A percentile compares a stretch with the other conserved stretches of the same genome.
These are phyloP conservation scores for Andrena chrysosceles DNA, from an alignment of 2,888 invertebrate genomes.

Conservation along the genomic window DNA sequence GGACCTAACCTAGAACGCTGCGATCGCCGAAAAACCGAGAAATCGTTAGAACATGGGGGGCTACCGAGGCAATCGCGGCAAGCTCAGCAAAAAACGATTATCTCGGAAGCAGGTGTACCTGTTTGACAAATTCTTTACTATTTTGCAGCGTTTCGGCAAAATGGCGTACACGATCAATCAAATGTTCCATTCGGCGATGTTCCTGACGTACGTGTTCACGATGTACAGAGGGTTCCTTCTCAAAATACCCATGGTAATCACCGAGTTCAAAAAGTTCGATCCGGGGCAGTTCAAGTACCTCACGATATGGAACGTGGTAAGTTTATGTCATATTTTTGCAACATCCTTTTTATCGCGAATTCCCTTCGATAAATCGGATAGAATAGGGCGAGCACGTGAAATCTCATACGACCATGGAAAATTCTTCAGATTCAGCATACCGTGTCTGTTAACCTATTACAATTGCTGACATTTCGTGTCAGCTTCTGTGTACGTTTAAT, in stretches of 20 bases:
- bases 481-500: neutral
- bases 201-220: conserved; percentile 70
- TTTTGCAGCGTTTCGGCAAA: conserved; percentile 47
- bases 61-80: conserved; percentile 4
- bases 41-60: conserved; percentile 10
- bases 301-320: conserved; percentile 82
- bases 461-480: neutral
- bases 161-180: conserved; percentile 56
- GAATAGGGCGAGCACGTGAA: neutral
- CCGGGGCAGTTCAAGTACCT: conserved; percentile 80
- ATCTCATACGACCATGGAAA: neutral
- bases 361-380: neutral
- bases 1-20: conserved; percentile 38
- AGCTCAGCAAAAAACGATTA: conserved; percentile 4
- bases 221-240: conserved; percentile 66
- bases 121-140: conserved; percentile 11
- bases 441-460: too few species aligned
- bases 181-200: conserved; percentile 65
- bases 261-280: conserved; percentile 71
- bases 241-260: conserved; percentile 71
- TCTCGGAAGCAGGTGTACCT: neutral
- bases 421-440: too few species aligned
- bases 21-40: conserved; percentile 23
- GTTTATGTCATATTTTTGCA: conserved; percentile 40
- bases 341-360: neutral